Base-by-base conservation (phyloP, 2,113 vertebrate genomes). In the Callipepla squamata region DNA sequence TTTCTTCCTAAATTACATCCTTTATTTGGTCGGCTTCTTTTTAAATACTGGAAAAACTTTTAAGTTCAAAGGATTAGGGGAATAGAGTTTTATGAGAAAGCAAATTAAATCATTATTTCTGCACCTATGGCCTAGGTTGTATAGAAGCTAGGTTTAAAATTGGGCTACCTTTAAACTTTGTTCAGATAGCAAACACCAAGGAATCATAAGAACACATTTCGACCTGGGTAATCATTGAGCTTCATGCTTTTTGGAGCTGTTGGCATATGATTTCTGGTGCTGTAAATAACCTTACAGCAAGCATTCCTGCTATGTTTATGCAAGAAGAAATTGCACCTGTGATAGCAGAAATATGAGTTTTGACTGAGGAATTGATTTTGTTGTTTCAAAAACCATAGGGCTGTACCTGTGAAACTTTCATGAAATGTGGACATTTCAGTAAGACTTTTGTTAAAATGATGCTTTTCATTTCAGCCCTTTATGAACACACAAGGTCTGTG, bases 1-100 rank as follows among this genome's bases (percentile, higher is more conserved):
- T 91, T 91, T 94, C 84, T 95, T 95, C 67, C 85, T 87, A 91
- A 96, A 96, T 95, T 93, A 69, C 84, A 76, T 92, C 80, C 92
- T 89, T 78, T 91, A 74, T 87, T 5, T 89, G 91, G 74, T 75
- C 91, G 81, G 48, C n/a, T 93, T 44, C 78, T 82, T 92, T 96
- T 75, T 89, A 69, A 94, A 87, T 45, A 67, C 51, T 69, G 2
- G 75, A 89, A 92, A 84, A 94, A 94, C 94, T 91, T 91, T 94
- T 57, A 79, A 91, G 87, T 70, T 73, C 42, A 3, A 47, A 75
- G 62, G 65, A 62, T 62, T 73, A 30, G n/a, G 81, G 74, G 58
- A 26, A 26, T 79, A 79, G 22, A 47, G 57, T 69, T 66, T 79
- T 32, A 76, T 8, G 40, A 79, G 20, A 48, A 61, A 78, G 84